Conservation (phyloP, 2,113 vertebrate species). For the Dascyllus trimaculatus region DNA sequence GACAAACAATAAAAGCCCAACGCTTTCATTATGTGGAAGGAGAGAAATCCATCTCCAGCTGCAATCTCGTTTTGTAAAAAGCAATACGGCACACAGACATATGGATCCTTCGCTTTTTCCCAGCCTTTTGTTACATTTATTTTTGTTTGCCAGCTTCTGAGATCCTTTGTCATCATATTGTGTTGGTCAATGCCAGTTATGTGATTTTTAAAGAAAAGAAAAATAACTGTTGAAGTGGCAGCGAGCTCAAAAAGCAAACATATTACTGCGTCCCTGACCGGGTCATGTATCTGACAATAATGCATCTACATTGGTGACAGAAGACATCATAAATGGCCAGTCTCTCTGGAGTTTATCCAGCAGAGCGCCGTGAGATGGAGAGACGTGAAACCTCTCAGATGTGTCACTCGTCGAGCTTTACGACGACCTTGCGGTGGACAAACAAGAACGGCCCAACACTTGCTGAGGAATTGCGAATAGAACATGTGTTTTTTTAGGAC, state of each 20-base stretch:
- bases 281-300: conserved; percentile 36
- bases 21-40: conserved; percentile 50
- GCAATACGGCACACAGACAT: background rate
- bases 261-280: conserved; percentile 41
- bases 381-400: conserved; percentile 34
- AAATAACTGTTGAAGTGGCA: background rate
- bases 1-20: conserved; percentile 72
- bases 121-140: conserved; percentile 28
- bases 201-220: background rate
- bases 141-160: conserved; percentile 16
- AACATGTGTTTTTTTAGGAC: conserved; percentile 71
- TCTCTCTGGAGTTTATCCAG: background rate
- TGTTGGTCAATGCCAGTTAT: conserved; percentile 22
- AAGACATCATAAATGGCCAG: conserved; percentile 20
- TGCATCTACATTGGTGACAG: background rate
- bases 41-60: background rate
- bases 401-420: conserved; percentile 60
- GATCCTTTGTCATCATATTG: conserved; percentile 24
- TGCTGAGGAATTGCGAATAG: conserved; percentile 74
- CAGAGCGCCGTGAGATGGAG: background rate
- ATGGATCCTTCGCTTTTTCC: conserved; percentile 4
- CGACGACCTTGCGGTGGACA: conserved; percentile 64
- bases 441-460: conserved; percentile 71
- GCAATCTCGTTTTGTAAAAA: background rate
- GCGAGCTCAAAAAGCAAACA: conserved; percentile 4